Evolutionary conservation across 53 echinoderm and acorn worm genomes (phyloP), one percentile per base, ranked within the genome.

Genomic region (Echinarachnius parma): DNA sequence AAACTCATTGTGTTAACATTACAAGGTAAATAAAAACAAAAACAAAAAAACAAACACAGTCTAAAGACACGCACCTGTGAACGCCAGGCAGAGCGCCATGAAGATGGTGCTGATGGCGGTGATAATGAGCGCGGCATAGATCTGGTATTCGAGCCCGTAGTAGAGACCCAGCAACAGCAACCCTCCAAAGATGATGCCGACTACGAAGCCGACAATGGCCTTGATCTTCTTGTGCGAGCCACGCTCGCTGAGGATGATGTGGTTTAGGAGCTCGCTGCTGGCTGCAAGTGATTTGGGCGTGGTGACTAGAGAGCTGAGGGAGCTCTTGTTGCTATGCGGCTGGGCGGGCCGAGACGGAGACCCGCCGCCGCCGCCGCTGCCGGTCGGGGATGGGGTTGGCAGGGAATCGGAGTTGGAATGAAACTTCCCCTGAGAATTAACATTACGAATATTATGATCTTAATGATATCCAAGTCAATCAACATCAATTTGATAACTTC

Each of bases 31-130:
- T n/a, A n/a, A n/a, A n/a, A n/a, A n/a, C n/a, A n/a, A n/a, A n/a
- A n/a, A n/a, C n/a, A n/a, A n/a, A n/a, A n/a, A n/a, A n/a, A n/a
- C n/a, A n/a, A n/a, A n/a, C n/a, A n/a, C n/a, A n/a, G n/a, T n/a
- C n/a, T n/a, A n/a, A n/a, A n/a, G n/a, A n/a, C n/a, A n/a, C 77
- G 82, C 53, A 94, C 94, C 90, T 19, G 90, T 90, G 14, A 89
- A 76, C 3, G 94, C 90, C 2, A 90, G 71, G 30, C 78, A 50
- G 10, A 90, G 48, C 7, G 78, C 60, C 90, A 94, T 94, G 53
- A 86, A 76, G 20, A 80, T 8, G 1, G 87, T 86, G 7, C 72
- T 59, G 21, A 94, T 25, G 13, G 66, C 45, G 7, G 94, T 63
- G 36, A 94, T 87, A 26, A 86, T 65, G 25, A 83, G 71, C 5